A percentile compares a stretch with the other conserved stretches of the same genome.
phyloP scores from a whole-genome alignment of 2,888 invertebrate genomes.

The Leucoma salicis region DNA sequence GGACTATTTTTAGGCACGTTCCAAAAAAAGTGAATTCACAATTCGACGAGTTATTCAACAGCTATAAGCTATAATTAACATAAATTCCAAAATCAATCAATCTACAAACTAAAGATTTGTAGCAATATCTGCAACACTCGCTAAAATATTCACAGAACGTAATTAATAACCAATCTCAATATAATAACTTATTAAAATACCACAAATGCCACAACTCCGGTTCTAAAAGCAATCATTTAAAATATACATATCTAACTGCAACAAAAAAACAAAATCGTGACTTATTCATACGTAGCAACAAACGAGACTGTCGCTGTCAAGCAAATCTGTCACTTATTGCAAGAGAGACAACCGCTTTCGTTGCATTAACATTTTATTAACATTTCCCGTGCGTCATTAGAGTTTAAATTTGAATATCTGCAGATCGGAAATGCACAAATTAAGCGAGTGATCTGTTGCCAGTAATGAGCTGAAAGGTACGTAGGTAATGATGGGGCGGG shows the following conservation, averaged over 20 bases:
- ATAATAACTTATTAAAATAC: constrained; percentile 37
- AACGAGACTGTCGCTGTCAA: constrained; percentile 73
- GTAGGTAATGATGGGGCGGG: constrained; percentile 73
- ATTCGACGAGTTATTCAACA: not conserved
- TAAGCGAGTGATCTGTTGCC: constrained; percentile 79
- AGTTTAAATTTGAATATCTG: constrained; percentile 80
- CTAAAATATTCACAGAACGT: constrained; percentile 20
- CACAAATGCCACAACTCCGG: constrained; percentile 31
- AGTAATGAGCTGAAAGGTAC: constrained; percentile 77
- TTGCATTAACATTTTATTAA: constrained; percentile 80
- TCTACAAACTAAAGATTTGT: not conserved
- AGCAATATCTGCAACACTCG: constrained; percentile 3
- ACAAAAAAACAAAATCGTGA: constrained; percentile 72
- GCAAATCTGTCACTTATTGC: constrained; percentile 81
- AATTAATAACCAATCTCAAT: constrained; percentile 18
- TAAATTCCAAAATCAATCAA: not conserved
- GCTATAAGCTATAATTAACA: constrained; percentile 1
- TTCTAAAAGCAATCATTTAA: constrained; percentile 36
- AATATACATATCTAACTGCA: constrained; percentile 40
- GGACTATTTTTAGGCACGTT: too few species aligned
- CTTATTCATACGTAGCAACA: constrained; percentile 73
- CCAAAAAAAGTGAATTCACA: too few species aligned
- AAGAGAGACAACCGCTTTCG: constrained; percentile 67
- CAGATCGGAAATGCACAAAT: constrained; percentile 81
- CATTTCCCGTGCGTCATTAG: constrained; percentile 79